A percentile compares a stretch with the other conserved stretches of the same genome.
These are phyloP conservation scores for Pantherophis alleghaniensis DNA, from an alignment of 2,797 vertebrate species.

Conservation along the genomic window DNA sequence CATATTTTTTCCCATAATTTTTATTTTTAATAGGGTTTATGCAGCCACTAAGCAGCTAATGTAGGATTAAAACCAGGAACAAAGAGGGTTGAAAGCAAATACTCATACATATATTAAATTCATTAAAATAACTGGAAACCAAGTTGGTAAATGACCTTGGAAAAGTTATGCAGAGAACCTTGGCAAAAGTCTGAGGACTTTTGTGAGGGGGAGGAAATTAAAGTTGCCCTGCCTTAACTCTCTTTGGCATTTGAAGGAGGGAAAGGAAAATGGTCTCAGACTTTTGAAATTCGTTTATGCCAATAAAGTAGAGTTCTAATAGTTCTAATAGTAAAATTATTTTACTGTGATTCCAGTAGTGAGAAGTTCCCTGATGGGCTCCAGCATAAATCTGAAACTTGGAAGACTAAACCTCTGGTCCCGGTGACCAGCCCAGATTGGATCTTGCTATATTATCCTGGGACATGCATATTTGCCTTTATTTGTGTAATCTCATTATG, in stretches of 20 bases:
- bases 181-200: not conserved
- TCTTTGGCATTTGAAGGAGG: not conserved
- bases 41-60: not conserved
- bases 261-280: not conserved
- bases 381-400: not conserved
- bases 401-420: not conserved
- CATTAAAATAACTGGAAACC: not conserved
- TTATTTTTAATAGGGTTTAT: not conserved
- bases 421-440: not conserved
- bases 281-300: not conserved
- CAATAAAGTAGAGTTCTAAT: not conserved
- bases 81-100: not conserved
- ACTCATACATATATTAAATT: not conserved
- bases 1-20: not conserved
- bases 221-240: not conserved
- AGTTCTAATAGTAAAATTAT: not conserved
- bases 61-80: not conserved
- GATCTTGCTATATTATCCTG: not conserved
- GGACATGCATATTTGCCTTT: not conserved
- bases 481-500: not conserved
- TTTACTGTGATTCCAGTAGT: not conserved
- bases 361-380: not conserved
- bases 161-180: not conserved
- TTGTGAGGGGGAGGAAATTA: not conserved
- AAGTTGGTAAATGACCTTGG: not conserved